Percentiles rank a stretch among this genome's conserved stretches.
These are phyloP conservation scores for Dione vanillae DNA, from an alignment of 2,888 invertebrate species.

Conservation along the genomic window DNA sequence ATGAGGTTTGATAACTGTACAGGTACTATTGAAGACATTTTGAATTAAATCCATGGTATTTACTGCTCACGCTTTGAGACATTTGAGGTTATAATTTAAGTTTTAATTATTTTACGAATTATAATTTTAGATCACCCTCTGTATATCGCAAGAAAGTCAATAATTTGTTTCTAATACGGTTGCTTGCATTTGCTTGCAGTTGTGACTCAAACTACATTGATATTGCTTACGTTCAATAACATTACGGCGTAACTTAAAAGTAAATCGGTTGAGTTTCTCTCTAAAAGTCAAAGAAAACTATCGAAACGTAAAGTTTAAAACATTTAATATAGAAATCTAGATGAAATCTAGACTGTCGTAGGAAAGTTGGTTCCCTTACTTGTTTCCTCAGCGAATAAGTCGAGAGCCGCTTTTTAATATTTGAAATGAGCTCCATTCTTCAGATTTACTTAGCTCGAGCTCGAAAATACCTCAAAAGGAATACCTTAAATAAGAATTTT, in stretches of 20 bases:
- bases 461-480: slow-evolving; percentile 54
- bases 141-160: too few relatives aligned
- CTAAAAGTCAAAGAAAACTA: slow-evolving; percentile 4
- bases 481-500: slow-evolving; percentile 49
- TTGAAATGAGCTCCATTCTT: slow-evolving; percentile 63
- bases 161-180: too few relatives aligned
- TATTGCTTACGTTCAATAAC: background rate
- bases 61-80: too few relatives aligned
- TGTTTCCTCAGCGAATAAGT: slow-evolving; percentile 46
- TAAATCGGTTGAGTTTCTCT: background rate
- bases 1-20: too few relatives aligned
- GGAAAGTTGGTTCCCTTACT: slow-evolving; percentile 39
- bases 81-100: too few relatives aligned
- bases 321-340: slow-evolving; percentile 34
- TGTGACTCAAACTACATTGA: background rate
- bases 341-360: slow-evolving; percentile 20
- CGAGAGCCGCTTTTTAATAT: slow-evolving; percentile 60
- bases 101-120: too few relatives aligned
- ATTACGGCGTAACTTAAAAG: background rate
- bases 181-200: too few relatives aligned
- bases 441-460: slow-evolving; percentile 56
- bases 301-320: slow-evolving; percentile 26
- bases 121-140: too few relatives aligned
- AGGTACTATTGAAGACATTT: too few relatives aligned
- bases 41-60: too few relatives aligned